Evolutionary conservation across 2,113 vertebrate species (phyloP).

Genomic region (Myrmecobius fasciatus): DNA sequence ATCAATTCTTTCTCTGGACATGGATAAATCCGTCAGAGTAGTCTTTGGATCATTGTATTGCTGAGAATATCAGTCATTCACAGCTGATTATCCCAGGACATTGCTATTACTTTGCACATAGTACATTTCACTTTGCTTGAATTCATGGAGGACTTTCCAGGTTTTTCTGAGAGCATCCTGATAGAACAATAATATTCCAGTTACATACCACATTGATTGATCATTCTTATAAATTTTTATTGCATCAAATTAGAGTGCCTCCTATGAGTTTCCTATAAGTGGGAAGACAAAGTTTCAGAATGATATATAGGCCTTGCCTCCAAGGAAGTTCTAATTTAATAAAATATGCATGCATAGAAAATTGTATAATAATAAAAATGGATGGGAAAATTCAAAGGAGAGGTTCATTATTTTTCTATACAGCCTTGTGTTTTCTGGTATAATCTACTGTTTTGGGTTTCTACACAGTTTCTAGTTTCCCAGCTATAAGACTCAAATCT

Average conservation of each 20-base stretch:
- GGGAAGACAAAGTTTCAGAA: background rate
- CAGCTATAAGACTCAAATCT: background rate
- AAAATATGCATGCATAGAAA: background rate
- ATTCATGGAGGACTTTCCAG: no score
- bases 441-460: background rate
- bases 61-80: no score
- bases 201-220: background rate
- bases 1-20: no score
- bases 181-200: no score
- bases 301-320: background rate
- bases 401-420: background rate
- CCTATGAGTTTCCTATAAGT: background rate
- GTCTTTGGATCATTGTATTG: no score
- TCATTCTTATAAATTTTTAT: background rate
- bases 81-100: no score
- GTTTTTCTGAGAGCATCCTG: no score
- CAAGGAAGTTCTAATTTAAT: background rate
- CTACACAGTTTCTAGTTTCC: background rate
- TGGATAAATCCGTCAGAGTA: no score
- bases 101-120: no score
- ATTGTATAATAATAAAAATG: background rate
- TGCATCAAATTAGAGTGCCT: background rate
- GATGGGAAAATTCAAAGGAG: background rate
- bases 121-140: no score
- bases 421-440: background rate